Evolutionary conservation across 2,113 vertebrate species (phyloP), one percentile per base, ranked within the genome.

Genomic region (Seriola rivoliana): DNA sequence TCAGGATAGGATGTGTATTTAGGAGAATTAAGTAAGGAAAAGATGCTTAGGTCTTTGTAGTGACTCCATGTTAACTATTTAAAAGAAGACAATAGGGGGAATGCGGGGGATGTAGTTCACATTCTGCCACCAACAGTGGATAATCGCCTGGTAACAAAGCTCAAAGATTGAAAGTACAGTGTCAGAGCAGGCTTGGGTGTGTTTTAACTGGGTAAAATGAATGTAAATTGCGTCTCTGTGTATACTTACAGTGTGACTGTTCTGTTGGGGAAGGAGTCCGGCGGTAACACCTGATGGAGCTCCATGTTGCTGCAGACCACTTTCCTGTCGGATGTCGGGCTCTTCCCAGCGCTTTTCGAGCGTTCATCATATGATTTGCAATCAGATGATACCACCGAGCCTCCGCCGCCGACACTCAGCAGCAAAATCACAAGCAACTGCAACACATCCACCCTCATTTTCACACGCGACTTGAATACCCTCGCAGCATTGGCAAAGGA

Each of bases 201-300:
- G 48, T 50, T 80, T 64, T 48, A 38, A 25, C 34, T 0, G 4
- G 55, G 25, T 59, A 11, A 21, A 62, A 62, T 59, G 4, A 29
- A 29, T 3, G 23, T 10, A 25, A 44, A 48, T 13, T 13, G 44
- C 13, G 12, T 13, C 16, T 12, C 23, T 44, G 16, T 17, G 4
- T 0, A 9, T 97, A 99, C 98, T 99, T 93, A 99, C 98, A 99
- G 94, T 25, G 96, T 96, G 91, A 96, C 95, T 11, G 97, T 99
- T 85, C 96, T 94, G 96, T 98, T 97, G 76, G 97, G 96, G 75
- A 98, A 95, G 42, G 94, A 90, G 65, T 95, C 95, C 19, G 96
- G 90, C 19, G 96, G 95, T 69, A 96, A 78, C 89, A 97, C 95
- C 90, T 95, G 96, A 79, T 92, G 94, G 69, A 97, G 95, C 85